A percentile compares a stretch with the other conserved stretches of the same genome.
Conservation (phyloP, 2,797 vertebrate genomes). For the Malurus splendens region DNA sequence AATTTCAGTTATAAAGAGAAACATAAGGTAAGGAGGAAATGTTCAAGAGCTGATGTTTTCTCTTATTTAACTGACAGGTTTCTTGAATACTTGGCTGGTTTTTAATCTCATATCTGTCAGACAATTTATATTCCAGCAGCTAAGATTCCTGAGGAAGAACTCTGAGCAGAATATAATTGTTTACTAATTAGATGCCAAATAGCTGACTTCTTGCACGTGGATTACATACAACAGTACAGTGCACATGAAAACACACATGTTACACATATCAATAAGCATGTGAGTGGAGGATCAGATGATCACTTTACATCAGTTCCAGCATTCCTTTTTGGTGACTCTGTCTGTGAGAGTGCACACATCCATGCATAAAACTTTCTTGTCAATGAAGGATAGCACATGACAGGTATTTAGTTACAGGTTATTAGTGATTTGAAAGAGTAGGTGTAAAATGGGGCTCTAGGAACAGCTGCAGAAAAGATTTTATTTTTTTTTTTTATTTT, state of each 20-base stretch:
- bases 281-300: neutral
- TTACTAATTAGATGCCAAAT: neutral
- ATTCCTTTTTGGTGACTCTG: neutral
- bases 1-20: neutral
- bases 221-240: neutral
- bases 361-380: neutral
- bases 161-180: neutral
- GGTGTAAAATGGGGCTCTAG: neutral
- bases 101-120: neutral
- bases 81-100: neutral
- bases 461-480: neutral
- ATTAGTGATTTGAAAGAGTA: neutral
- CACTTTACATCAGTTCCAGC: neutral
- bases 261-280: neutral
- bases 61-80: neutral
- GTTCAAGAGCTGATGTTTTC: neutral
- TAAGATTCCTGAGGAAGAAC: neutral
- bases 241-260: neutral
- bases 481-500: neutral
- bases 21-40: neutral
- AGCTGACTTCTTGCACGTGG: neutral
- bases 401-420: conserved; percentile 27
- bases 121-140: neutral
- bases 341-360: neutral
- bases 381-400: neutral